Evolutionary conservation across 2,113 vertebrate genomes (phyloP), one percentile per base, ranked within the genome.

Genomic region (Parus major): DNA sequence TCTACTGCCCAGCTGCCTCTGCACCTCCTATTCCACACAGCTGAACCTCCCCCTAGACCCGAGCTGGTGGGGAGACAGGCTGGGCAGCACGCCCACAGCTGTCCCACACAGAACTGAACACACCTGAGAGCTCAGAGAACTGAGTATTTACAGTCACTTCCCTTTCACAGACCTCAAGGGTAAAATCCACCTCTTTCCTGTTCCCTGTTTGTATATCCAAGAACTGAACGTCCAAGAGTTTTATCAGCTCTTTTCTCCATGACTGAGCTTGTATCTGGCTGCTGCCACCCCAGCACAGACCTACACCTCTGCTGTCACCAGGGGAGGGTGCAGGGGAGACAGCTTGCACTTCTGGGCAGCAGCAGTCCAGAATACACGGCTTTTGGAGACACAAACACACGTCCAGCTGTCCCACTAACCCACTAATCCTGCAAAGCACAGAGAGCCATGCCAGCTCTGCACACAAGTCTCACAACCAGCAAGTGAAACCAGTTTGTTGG

Each of bases 401-500:
- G 19, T 17, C 12, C 64, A 42, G 27, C 13, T 27, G 44, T 21
- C 29, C 61, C 49, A 49, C 14, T 5, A 63, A 47, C 35, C 35
- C 68, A 12, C 39, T 39, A 39, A 39, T 65, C 59, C 90, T 55
- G 70, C 47, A 52, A 23, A 76, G 65, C 69, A 22, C 0, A 0
- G 21, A 31, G 65, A 53, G 39, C 31, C 25, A 8, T 0, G 66
- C 90, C 86, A 82, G n/a, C 66, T 52, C 70, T 7, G 61, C 5
- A 42, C 66, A 72, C n/a, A n/a, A 72, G 35, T 18, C 86, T 39
- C 64, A 1, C 12, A 70, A 18, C 24, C 9, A 91, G 41, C 95
- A 47, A 50, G 89, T 2, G 66, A 84, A 96, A 96, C 92, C 91
- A 95, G 95, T 96, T 94, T 65, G 81, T 25, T 27, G 70, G 23